These are phyloP conservation scores for Melinopterus prodromus DNA, from an alignment of 2,888 invertebrate species.

Conservation along the genomic window DNA sequence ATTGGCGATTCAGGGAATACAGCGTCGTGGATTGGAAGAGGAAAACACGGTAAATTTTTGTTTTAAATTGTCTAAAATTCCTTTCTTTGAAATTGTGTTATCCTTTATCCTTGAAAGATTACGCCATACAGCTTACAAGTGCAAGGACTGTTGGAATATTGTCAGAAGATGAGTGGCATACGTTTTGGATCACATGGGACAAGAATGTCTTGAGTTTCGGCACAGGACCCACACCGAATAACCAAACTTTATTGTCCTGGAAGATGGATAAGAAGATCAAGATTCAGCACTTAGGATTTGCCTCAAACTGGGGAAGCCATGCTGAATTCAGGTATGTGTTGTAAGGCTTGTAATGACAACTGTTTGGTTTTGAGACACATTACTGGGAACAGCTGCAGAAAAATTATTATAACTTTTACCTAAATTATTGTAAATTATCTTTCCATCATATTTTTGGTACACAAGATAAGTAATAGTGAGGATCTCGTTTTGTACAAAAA, in stretches of 20 bases:
- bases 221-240: constrained; percentile 65
- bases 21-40: constrained; percentile 69
- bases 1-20: constrained; percentile 68
- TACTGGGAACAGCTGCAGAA: no score
- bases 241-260: constrained; percentile 68
- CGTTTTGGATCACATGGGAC: constrained; percentile 76
- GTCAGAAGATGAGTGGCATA: constrained; percentile 67
- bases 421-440: no score
- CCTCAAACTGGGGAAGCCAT: constrained; percentile 70
- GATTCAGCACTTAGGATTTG: constrained; percentile 70
- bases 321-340: constrained; percentile 69
- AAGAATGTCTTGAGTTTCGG: constrained; percentile 68
- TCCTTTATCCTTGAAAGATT: constrained; percentile 60
- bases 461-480: no score
- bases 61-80: background rate
- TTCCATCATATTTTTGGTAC: no score
- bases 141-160: constrained; percentile 67
- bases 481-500: no score
- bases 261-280: constrained; percentile 67
- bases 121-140: constrained; percentile 69
- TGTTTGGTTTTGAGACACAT: no score
- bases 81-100: background rate
- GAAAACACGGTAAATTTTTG: constrained; percentile 66
- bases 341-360: background rate
- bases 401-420: no score